Evolutionary conservation across 2,888 invertebrate species (phyloP), one percentile per base, ranked within the genome.

Genomic region (Globia sparganii): DNA sequence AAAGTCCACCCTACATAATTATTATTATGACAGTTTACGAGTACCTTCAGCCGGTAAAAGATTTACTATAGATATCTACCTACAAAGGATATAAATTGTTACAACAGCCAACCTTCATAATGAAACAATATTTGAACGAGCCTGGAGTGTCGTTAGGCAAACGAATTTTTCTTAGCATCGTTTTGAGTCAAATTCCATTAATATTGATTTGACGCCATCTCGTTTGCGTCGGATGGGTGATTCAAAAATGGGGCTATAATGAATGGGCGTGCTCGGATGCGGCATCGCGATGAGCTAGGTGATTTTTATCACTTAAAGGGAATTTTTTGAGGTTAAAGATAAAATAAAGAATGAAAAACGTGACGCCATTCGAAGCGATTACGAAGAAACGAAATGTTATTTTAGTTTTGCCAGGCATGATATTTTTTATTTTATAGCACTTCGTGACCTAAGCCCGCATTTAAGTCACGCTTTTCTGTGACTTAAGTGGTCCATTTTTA

Each of bases 161-260:
- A 77, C 49, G 74, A 62, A 75, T 85, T 86, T 86, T 70, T 83
- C 69, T 80, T 69, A 49, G 59, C 58, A 56, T 46, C 69, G 25
- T 78, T 87, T 77, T 58, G 58, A 68, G 64, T 31, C 58, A 58
- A 73, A 84, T 78, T 66, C 76, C 81, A 85, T 86, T 84, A 86
- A 86, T 85, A 85, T 86, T 86, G 81, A 85, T 86, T 84, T 73
- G 67, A 59, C 78, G 74, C 61, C 46, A 37, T 58, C 43, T 25
- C 25, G 15, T 64, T 40, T n/a, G 78, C 62, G 21, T 40, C 40
- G 49, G 8, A 28, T 62, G 66, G 71, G 34, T n/a, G 65, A 53
- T 21, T 75, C 65, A 53, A 76, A 78, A 80, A 73, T 66, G 62
- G 76, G 9, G 37, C 68, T 62, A 59, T 61, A 72, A 86, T 81